Evolutionary conservation across 2,888 invertebrate species (phyloP), one percentile per base, ranked within the genome.

Genomic region (Liodrosophila aerea): DNA sequence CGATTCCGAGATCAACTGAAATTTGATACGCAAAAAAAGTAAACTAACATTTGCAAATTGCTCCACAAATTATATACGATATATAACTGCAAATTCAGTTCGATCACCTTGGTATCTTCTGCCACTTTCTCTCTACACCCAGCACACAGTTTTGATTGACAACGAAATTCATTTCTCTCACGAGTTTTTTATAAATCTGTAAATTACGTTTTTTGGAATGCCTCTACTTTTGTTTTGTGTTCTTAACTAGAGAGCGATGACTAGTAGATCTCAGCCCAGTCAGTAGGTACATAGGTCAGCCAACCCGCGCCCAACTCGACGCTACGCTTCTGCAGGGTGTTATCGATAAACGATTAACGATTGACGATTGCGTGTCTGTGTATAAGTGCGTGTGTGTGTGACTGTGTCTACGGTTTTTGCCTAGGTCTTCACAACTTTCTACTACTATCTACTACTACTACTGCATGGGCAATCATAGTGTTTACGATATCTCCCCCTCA

Each of bases 231-330:
- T 40, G 51, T 22, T 58, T 49, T 57, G n/a, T 51, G 8, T 44
- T 49, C 22, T 34, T 43, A 27, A 46, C 11, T 56, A 45, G 47
- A 54, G 49, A 59, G 52, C 59, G 41, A 8, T 3, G 40, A 62
- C 22, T 31, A 50, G 46, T 40, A 7, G 29, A 33, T 36, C 12
- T 8, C 57, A 57, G 64, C 33, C 41, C 54, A 56, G 16, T 64
- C 36, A 18, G 36, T n/a, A n/a, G n/a, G 36, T 36, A 43, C n/a
- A 22, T 22, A 22, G 22, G 33, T 87, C 89, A 88, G 88, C 88
- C 88, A 87, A 84, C 87, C 88, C 87, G 87, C 89, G 86, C 87
- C 87, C 88, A 83, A 64, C 81, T 86, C 85, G 61, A 61, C 57
- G 73, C 62, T 59, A 56, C 57, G 57, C 59, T 22, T 22, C 22